Evolutionary conservation across 2,888 invertebrate species (phyloP), one percentile per base, ranked within the genome.

Genomic region (Tipula confusa): DNA sequence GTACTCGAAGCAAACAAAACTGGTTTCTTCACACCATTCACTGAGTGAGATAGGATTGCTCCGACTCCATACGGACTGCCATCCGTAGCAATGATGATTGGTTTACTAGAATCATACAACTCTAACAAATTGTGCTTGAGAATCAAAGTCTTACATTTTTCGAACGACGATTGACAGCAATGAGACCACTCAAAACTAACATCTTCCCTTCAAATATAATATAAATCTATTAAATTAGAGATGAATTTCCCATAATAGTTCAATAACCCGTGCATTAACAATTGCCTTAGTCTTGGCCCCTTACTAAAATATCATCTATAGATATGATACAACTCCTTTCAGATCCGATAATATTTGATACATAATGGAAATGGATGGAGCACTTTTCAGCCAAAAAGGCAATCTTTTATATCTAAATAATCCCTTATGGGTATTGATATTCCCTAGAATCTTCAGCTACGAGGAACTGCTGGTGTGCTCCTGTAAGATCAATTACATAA

Each of bases 1-100:
- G 84, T 83, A n/a, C 83, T 33, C 11, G 84, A 84, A 7, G 64
- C 80, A 36, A 84, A 83, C 0, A n/a, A 6, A n/a, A 84, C 79
- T n/a, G 84, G 84, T 38, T 24, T 64, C 18, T 84, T 84, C 18
- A 82, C 31, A 13, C 84, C 84, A 82, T 84, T 29, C 0, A 43
- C 31, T 36, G 84, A 7, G 7, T 84, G 83, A 11, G 36, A 80
- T 11, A 79, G 18, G 7, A 79, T 79, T 79, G 18, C 79, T 9
- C 79, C 5, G 18, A 79, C 79, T 9, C 79, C 1, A 18, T 79
- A 79, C 4, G 79, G 79, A 18, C 79, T 79, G 24, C 6, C 79
- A 24, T 79, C 79, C 79, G 80, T 29, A 28, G 80, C 80, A 6
- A 80, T 28, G 29, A 80, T 1, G n/a, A 80, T 80, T 11, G 80